Evolutionary conservation across 2,797 vertebrate genomes (phyloP).

Genomic region (Helarctos malayanus): DNA sequence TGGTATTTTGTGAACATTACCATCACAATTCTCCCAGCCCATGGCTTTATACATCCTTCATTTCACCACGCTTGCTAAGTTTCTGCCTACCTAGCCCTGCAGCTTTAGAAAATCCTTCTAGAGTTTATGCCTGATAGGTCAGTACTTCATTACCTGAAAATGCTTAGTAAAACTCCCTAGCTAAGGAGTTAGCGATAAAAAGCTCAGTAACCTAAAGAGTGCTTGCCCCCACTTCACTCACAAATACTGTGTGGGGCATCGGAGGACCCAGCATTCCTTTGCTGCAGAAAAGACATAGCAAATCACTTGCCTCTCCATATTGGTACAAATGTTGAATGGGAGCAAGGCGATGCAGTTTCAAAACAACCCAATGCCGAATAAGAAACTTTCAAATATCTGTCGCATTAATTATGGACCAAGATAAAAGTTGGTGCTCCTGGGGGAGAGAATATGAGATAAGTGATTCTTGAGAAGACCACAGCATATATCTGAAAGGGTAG

Average conservation of each 20-base stretch:
- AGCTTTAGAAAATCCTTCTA: constrained; percentile 44
- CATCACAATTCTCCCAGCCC: background rate
- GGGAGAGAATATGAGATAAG: constrained; percentile 10
- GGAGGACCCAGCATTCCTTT: background rate
- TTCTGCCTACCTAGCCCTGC: constrained; percentile 2
- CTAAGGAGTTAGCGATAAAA: background rate
- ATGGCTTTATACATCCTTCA: background rate
- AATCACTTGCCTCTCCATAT: background rate
- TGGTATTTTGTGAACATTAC: constrained; percentile 10
- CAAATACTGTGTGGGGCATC: background rate
- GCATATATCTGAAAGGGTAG: background rate
- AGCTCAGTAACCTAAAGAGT: background rate
- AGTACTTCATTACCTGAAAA: constrained; percentile 51
- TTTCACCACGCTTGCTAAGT: background rate
- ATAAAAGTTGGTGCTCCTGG: background rate
- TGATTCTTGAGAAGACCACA: background rate
- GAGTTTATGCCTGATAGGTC: constrained; percentile 27
- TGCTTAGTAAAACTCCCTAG: constrained; percentile 35
- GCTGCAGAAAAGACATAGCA: background rate
- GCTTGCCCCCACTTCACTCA: background rate
- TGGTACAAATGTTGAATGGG: background rate
- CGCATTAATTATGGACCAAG: background rate
- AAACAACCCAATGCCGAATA: background rate
- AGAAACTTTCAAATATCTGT: constrained; percentile 35
- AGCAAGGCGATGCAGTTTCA: constrained; percentile 7